These are phyloP conservation scores for Volucella bombylans DNA, from an alignment of 2,888 invertebrate species.

Conservation along the genomic window DNA sequence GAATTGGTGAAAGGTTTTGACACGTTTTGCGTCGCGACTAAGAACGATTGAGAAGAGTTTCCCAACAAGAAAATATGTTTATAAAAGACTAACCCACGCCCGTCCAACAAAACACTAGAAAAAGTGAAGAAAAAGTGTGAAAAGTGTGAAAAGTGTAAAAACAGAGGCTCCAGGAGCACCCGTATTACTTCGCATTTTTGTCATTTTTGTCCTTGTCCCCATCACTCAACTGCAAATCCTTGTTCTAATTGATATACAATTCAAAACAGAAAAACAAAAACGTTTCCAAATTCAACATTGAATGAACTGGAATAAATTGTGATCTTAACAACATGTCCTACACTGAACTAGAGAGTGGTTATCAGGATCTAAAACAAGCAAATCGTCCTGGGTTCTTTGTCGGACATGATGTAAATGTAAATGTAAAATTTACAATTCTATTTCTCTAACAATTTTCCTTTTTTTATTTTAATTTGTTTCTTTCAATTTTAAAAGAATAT, in stretches of 20 bases:
- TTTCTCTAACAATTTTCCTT: slow-evolving; percentile 44
- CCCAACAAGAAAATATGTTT: too few relatives aligned
- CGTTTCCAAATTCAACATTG: slow-evolving; percentile 10
- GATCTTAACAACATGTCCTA: slow-evolving; percentile 88
- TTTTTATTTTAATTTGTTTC: slow-evolving; percentile 20
- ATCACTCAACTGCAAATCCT: slow-evolving; percentile 15
- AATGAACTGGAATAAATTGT: slow-evolving; percentile 52
- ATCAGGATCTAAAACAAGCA: slow-evolving; percentile 92
- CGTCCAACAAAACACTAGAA: too few relatives aligned
- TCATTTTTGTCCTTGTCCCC: slow-evolving; percentile 31
- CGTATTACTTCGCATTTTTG: slow-evolving; percentile 36
- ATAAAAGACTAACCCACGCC: too few relatives aligned
- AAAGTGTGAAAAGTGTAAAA: slow-evolving; percentile 9
- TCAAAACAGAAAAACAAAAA: neutral
- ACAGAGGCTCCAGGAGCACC: neutral
- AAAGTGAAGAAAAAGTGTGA: slow-evolving; percentile 15
- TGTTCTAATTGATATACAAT: neutral
- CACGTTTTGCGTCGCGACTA: neutral
- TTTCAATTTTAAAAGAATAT: slow-evolving; percentile 39
- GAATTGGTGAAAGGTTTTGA: neutral
- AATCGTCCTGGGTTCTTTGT: slow-evolving; percentile 88
- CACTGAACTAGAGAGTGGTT: slow-evolving; percentile 95
- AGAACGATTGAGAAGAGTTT: slow-evolving; percentile 3
- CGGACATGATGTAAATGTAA: slow-evolving; percentile 87
- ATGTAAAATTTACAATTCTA: slow-evolving; percentile 82